Evolutionary conservation across 2,888 invertebrate species (phyloP).

Genomic region (Dyspetes luteomarginatus): DNA sequence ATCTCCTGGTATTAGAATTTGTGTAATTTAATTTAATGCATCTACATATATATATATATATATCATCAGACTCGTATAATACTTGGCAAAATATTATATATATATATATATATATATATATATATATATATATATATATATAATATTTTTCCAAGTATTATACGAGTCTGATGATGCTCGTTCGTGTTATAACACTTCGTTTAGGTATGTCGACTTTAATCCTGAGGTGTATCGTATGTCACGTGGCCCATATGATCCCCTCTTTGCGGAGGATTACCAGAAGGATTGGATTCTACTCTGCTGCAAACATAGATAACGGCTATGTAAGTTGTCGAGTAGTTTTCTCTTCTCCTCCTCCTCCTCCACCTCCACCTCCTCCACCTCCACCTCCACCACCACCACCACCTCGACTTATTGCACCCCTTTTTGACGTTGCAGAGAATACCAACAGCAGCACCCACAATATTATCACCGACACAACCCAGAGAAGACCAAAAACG

Average conservation of each 20-base stretch:
- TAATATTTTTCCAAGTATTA: neutral
- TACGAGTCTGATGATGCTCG: neutral
- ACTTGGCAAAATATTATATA: too few species aligned
- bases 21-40: too few species aligned
- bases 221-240: constrained; percentile 78
- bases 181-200: constrained; percentile 44
- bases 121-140: neutral
- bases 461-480: constrained; percentile 4
- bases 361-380: too few species aligned
- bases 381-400: too few species aligned
- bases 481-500: constrained; percentile 5
- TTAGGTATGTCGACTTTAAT: constrained; percentile 61
- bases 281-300: constrained; percentile 79
- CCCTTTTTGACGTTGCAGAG: too few species aligned
- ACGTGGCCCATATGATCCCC: constrained; percentile 77
- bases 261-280: constrained; percentile 79
- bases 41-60: too few species aligned
- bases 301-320: constrained; percentile 80
- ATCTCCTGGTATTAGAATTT: too few species aligned
- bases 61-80: neutral
- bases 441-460: constrained; percentile 43
- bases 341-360: constrained; percentile 66
- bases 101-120: neutral
- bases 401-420: too few species aligned
- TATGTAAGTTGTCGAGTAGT: constrained; percentile 81